Base-by-base conservation (phyloP, 2,888 invertebrate species). In the Ferrisia virgata region DNA sequence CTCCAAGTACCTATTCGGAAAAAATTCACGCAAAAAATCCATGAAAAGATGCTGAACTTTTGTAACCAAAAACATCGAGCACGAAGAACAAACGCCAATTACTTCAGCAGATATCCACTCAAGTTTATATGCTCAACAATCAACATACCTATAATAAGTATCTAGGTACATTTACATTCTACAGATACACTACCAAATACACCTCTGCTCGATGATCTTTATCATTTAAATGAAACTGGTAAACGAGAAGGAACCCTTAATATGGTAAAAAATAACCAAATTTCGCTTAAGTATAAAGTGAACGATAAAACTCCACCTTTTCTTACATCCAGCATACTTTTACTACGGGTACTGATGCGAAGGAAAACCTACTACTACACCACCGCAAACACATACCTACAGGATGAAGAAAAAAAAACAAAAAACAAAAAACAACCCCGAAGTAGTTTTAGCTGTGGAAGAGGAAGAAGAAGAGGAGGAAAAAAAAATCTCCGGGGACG, bases 401-500 rank as follows among this genome's bases (percentile, higher is more conserved):
- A 25, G 9, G 40, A 9, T 0, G 28, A 43, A 8, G 3, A 6
- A 79, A 6, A 22, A 18, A 39, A 18, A 15, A 33, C 9, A 15
- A 40, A 18, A 43, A 43, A 43, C 15, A 11, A n/a, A n/a, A n/a
- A n/a, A 40, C 43, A 25, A 43, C 43, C 43, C 43, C 13, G 43
- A 15, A 43, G 43, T 43, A 43, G 43, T 43, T 43, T 43, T 43
- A 43, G 43, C 15, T 43, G 18, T 4, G 47, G 5, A n/a, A n/a
- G n/a, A n/a, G n/a, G 47, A 72, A 72, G 22, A 84, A 22, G 47
- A 22, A n/a, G n/a, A n/a, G n/a, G n/a, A n/a, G n/a, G 22, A 15
- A 18, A 79, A 64, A 79, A 84, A 84, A 84, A 79, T 64, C 84
- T 79, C 79, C 64, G 84, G 84, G 79, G 84, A 84, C 79, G 79